phyloP scores from a whole-genome alignment of 2,888 invertebrate species.

The Ctena decussata region DNA sequence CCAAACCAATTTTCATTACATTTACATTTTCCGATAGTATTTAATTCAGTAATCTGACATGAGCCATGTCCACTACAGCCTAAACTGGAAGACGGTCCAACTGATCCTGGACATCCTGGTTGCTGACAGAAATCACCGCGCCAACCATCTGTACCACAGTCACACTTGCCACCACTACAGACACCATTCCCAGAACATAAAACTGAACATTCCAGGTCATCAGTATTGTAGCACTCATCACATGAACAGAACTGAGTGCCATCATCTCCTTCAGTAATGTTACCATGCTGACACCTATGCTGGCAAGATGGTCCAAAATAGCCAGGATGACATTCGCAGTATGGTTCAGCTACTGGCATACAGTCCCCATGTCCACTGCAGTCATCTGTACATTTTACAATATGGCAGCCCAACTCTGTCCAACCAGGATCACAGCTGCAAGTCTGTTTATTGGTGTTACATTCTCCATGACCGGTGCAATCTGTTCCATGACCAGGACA shows the following conservation, averaged over 20 bases:
- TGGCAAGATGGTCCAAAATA: conserved; percentile 63
- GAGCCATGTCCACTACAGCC: conserved; percentile 75
- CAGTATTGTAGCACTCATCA: conserved; percentile 69
- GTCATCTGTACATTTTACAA: conserved; percentile 71
- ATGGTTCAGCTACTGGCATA: conserved; percentile 42
- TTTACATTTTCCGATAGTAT: conserved; percentile 63
- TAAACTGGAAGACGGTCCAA: conserved; percentile 62
- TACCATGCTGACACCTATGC: conserved; percentile 56
- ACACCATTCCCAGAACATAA: conserved; percentile 57
- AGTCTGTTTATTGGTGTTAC: conserved; percentile 55
- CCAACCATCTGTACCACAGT: conserved; percentile 75
- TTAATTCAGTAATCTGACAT: conserved; percentile 62
- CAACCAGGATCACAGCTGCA: conserved; percentile 76
- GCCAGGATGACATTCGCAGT: conserved; percentile 47
- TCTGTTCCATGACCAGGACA: conserved; percentile 72
- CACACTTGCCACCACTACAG: conserved; percentile 66
- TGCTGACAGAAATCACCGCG: conserved; percentile 73
- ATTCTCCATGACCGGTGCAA: conserved; percentile 73
- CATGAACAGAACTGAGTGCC: conserved; percentile 65
- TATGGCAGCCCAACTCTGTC: conserved; percentile 72
- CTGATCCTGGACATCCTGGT: conserved; percentile 75
- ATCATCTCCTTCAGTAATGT: conserved; percentile 35
- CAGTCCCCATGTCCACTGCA: conserved; percentile 73
- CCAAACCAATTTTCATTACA: conserved; percentile 75
- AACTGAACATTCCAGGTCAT: conserved; percentile 42